These are phyloP conservation scores for Oligia fasciuncula DNA, from an alignment of 2,888 invertebrate species.

Conservation along the genomic window DNA sequence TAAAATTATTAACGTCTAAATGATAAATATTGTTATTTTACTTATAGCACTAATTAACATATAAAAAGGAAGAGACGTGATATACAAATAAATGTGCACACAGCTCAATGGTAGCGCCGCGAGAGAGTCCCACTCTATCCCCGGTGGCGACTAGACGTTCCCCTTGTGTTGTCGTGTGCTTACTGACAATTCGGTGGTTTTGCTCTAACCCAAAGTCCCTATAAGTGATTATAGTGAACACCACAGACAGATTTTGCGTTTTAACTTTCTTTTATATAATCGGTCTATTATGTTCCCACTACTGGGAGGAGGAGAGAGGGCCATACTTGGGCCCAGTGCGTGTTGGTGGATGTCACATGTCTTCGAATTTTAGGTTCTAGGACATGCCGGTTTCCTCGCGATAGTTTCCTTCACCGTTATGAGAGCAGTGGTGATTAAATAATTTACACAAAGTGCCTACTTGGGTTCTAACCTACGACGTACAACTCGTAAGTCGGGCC, in stretches of 20 bases:
- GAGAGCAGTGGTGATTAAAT: neutral
- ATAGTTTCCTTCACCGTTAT: neutral
- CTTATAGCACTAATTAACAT: too few relatives aligned
- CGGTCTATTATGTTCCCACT: neutral
- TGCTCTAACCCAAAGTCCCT: too few relatives aligned
- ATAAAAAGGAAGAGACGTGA: too few relatives aligned
- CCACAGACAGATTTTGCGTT: neutral
- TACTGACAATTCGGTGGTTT: too few relatives aligned
- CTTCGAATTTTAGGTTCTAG: neutral
- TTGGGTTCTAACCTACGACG: neutral
- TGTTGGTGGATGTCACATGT: neutral
- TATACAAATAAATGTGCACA: too few relatives aligned
- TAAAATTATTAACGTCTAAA: too few relatives aligned
- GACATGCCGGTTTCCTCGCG: neutral
- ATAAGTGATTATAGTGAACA: too few relatives aligned
- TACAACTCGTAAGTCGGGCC: neutral
- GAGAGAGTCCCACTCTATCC: too few relatives aligned
- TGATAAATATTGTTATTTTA: too few relatives aligned
- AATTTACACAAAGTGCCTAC: neutral
- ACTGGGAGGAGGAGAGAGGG: neutral
- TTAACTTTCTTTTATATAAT: neutral
- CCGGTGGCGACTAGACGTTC: too few relatives aligned
- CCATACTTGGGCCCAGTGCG: neutral
- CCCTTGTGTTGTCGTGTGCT: too few relatives aligned
- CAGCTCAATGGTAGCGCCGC: too few relatives aligned